Evolutionary conservation across 2,113 vertebrate species (phyloP), one percentile per base, ranked within the genome.

Genomic region (Monopterus albus): DNA sequence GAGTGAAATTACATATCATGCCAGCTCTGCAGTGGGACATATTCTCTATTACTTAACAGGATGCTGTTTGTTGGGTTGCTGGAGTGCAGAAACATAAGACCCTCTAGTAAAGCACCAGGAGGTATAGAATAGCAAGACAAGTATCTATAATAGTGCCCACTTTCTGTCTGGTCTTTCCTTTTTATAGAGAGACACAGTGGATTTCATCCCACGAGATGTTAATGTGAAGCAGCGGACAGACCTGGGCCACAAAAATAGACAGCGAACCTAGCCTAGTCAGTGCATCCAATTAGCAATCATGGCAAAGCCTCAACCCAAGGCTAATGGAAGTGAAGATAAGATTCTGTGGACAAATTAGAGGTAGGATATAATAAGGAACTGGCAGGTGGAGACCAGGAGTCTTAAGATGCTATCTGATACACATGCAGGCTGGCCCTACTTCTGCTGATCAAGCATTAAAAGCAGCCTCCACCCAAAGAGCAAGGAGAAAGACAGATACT

Each of bases 311-410:
- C 17, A 39, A 73, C 78, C 83, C 0, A 45, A 23, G 80, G 82
- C 83, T 84, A 89, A 89, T 86, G 71, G 86, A 87, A 85, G 85
- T 83, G 79, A 77, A 88, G 88, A 89, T 91, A 89, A 82, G 82
- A 84, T 79, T 77, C 56, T 50, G 14, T 58, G 79, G 75, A 86
- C 81, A 81, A 89, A 87, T 87, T 87, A 71, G 67, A 82, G 81
- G 61, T 78, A 75, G 42, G 45, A 68, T 72, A 78, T 67, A 82
- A 87, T 84, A 86, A 76, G 73, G 33, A 56, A 42, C 75, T 62
- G 53, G 77, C 67, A 84, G 82, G 84, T 79, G 60, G 72, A 82
- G 73, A 84, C 60, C 47, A 50, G 76, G 55, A 81, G 72, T 33
- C 59, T 79, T 74, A 61, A 85, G 89, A 91, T 89, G 70, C 31